Conservation (phyloP, 1,140 invertebrate genomes). For the Matsumurasca onukii region DNA sequence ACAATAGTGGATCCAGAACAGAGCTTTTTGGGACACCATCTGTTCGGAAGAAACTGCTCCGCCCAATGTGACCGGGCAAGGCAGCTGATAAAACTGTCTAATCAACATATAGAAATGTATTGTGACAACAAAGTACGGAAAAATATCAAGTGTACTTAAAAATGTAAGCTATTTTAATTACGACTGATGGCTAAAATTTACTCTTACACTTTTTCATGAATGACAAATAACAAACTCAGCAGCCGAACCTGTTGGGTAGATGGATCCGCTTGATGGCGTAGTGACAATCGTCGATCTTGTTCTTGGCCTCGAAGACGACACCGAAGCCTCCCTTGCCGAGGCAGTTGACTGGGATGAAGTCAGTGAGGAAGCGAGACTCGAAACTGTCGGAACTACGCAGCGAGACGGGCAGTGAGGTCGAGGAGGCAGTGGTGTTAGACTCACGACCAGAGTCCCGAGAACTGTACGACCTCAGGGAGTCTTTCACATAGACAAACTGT, state of each 20-base stretch:
- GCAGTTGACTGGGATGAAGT: constrained; percentile 82
- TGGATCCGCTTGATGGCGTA: constrained; percentile 96
- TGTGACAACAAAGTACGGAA: no score
- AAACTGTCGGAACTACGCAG: constrained; percentile 37
- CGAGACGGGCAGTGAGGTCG: background rate
- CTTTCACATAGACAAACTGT: background rate
- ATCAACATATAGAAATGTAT: no score
- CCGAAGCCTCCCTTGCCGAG: constrained; percentile 96
- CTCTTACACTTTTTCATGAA: no score
- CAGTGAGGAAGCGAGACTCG: constrained; percentile 75
- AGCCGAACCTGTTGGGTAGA: constrained; percentile 80
- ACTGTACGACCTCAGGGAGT: constrained; percentile 7
- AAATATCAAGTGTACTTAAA: no score
- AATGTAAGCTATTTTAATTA: no score
- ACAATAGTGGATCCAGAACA: no score
- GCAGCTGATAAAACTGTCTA: no score
- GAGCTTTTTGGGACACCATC: no score
- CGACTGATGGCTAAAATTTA: no score
- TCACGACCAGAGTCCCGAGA: background rate
- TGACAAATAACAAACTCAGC: no score
- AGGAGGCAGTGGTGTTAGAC: background rate
- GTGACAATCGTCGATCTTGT: constrained; percentile 91
- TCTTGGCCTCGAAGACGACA: constrained; percentile 93
- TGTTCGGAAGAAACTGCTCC: no score
- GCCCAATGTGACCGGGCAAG: no score